Evolutionary conservation across 2,113 vertebrate species (phyloP).

Genomic region (Cryptomyrus ogoouensis): DNA sequence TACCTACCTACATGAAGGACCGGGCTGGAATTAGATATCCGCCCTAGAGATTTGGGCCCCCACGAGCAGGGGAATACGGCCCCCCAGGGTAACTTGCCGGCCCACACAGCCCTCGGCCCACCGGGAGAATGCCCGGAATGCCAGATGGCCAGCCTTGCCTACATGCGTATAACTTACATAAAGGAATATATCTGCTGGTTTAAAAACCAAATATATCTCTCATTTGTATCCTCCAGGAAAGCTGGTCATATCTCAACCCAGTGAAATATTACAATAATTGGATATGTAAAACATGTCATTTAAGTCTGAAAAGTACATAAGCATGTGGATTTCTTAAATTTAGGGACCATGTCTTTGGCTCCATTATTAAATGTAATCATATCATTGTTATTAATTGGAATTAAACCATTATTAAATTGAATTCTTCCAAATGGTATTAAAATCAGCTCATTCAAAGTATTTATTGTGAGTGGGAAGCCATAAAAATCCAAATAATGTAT

Average conservation of each 20-base stretch:
- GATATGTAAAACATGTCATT: background rate
- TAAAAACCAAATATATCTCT: conserved; percentile 1
- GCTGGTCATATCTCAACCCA: background rate
- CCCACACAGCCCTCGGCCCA: background rate
- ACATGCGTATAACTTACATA: background rate
- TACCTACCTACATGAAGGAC: background rate
- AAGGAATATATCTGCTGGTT: background rate
- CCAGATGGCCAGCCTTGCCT: background rate
- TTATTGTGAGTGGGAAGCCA: background rate
- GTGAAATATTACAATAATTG: background rate
- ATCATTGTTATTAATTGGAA: background rate
- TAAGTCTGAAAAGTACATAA: background rate
- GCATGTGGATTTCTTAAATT: background rate
- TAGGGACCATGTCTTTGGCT: background rate
- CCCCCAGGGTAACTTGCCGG: background rate
- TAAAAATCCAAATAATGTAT: background rate
- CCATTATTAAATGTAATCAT: background rate
- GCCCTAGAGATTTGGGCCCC: background rate
- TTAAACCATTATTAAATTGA: background rate
- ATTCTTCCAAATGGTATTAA: background rate
- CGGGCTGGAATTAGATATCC: background rate
- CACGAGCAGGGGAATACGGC: background rate
- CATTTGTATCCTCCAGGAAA: background rate
- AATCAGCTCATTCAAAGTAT: background rate
- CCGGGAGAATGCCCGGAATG: background rate